Evolutionary conservation across 2,113 vertebrate species (phyloP), one percentile per base, ranked within the genome.

Genomic region (Pedionomus torquatus): DNA sequence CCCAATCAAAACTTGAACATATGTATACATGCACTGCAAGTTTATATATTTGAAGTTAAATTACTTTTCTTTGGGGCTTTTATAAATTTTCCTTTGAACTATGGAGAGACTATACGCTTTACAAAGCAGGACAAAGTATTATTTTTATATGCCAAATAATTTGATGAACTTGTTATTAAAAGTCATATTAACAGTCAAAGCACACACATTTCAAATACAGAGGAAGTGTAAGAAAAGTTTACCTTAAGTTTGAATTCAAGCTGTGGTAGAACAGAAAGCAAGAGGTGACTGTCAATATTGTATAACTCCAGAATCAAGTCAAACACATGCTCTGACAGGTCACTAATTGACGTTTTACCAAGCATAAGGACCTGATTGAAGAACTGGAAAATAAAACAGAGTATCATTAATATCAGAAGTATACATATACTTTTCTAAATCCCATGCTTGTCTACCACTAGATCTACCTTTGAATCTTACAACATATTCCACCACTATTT

Each of bases 291-390:
- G 98, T 99, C 99, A 44, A 99, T 99, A 97, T 99, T 99, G 97
- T 99, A 99, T 43, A 99, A 98, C 95, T 99, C 99, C 98, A 99
- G 89, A 98, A 99, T 99, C 89, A 99, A 98, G 97, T 99, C 99
- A 75, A 99, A 99, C 15, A 99, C 99, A 3, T 99, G 99, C 83
- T 99, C 99, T 4, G 99, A 99, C 89, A 99, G 97, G 97, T 99
- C 99, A 61, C 99, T 99, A 97, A 99, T 99, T 7, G 99, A 99
- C 0, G 99, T 99, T 98, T 99, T 99, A 65, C 99, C 99, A 97
- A 99, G 98, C 99, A 99, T 99, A 94, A 99, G 98, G 89, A 99
- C 99, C 98, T 99, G 99, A 98, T 99, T 99, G 98, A 99, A 99
- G 97, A 99, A 99, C 99, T 99, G 94, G 31, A 92, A 94, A 96